These are phyloP conservation scores for Xenopus petersii DNA, from an alignment of 2,797 vertebrate genomes.

Conservation along the genomic window DNA sequence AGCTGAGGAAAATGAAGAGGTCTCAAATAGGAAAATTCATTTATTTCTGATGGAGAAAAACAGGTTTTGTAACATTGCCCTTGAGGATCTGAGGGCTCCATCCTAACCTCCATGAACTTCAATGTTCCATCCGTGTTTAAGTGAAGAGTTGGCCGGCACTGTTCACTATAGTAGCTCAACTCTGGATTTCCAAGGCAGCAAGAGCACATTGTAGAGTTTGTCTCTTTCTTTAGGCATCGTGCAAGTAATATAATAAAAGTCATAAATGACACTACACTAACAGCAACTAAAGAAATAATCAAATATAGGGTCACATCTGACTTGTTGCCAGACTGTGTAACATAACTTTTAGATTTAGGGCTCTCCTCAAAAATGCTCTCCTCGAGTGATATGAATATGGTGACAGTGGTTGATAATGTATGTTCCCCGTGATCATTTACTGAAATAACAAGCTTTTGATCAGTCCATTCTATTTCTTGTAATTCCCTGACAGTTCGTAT, in stretches of 20 bases:
- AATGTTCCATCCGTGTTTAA: background rate
- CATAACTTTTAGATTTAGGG: conserved; percentile 70
- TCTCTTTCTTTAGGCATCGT: conserved; percentile 70
- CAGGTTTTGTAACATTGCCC: background rate
- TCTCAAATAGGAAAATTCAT: too few relatives aligned
- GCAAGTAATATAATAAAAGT: conserved; percentile 80
- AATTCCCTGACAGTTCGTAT: conserved; percentile 77
- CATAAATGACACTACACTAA: conserved; percentile 81
- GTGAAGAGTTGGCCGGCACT: background rate
- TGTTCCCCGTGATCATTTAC: conserved; percentile 85
- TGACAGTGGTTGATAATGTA: conserved; percentile 74
- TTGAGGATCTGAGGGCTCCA: background rate
- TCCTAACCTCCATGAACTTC: background rate
- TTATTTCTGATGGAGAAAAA: background rate
- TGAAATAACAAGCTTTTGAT: conserved; percentile 78
- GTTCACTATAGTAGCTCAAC: background rate
- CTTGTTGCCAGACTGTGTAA: conserved; percentile 62
- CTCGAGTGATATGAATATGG: conserved; percentile 77
- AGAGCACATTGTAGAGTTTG: too few relatives aligned
- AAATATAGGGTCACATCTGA: conserved; percentile 86
- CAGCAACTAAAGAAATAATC: conserved; percentile 81
- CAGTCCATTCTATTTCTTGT: conserved; percentile 70
- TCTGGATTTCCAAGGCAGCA: background rate
- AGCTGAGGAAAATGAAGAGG: too few relatives aligned
- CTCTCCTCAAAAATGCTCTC: conserved; percentile 67